Percentiles rank a stretch among this genome's conserved stretches.
These are phyloP conservation scores for Liodrosophila aerea DNA, from an alignment of 2,888 invertebrate genomes.

Conservation along the genomic window DNA sequence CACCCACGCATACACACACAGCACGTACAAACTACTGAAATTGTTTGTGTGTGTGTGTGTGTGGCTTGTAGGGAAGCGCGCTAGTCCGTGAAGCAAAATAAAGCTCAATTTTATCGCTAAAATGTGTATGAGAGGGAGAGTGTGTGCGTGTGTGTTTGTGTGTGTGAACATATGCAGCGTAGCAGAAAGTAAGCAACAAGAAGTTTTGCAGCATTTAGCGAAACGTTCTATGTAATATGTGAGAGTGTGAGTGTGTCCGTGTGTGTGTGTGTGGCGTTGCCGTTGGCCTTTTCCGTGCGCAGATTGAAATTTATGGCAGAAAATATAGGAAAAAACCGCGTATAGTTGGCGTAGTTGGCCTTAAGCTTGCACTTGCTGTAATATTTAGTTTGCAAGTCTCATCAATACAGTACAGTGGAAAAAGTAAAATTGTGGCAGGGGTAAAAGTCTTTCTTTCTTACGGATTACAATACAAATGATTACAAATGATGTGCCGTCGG, in stretches of 20 bases:
- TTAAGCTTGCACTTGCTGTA: slow-evolving; percentile 17
- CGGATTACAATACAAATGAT: slow-evolving; percentile 66
- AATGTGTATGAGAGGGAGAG: slow-evolving; percentile 10
- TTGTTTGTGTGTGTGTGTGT: slow-evolving; percentile 29
- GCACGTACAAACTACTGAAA: slow-evolving; percentile 33
- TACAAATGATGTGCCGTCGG: slow-evolving; percentile 71
- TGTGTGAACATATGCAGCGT: slow-evolving; percentile 24
- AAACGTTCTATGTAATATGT: slow-evolving; percentile 14
- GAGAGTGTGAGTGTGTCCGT: slow-evolving; percentile 12
- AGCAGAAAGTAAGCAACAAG: slow-evolving; percentile 62
- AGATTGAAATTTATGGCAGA: slow-evolving; percentile 71
- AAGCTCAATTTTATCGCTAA: slow-evolving; percentile 71
- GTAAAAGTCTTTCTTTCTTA: slow-evolving; percentile 29
- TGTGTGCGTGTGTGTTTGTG: slow-evolving; percentile 29
- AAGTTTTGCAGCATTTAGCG: slow-evolving; percentile 54
- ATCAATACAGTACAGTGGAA: slow-evolving; percentile 15
- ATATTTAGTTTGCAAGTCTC: slow-evolving; percentile 19
- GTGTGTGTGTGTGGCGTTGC: slow-evolving; percentile 14
- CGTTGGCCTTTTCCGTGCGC: slow-evolving; percentile 23
- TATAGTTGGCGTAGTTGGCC: slow-evolving; percentile 4
- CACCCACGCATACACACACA: slow-evolving; percentile 6
- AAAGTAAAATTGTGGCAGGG: slow-evolving; percentile 7
- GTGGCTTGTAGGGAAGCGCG: slow-evolving; percentile 53
- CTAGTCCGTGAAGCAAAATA: slow-evolving; percentile 54
- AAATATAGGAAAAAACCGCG: slow-evolving; percentile 3